These are phyloP conservation scores for Adela reaumurella DNA, from an alignment of 2,888 invertebrate genomes.

Conservation along the genomic window DNA sequence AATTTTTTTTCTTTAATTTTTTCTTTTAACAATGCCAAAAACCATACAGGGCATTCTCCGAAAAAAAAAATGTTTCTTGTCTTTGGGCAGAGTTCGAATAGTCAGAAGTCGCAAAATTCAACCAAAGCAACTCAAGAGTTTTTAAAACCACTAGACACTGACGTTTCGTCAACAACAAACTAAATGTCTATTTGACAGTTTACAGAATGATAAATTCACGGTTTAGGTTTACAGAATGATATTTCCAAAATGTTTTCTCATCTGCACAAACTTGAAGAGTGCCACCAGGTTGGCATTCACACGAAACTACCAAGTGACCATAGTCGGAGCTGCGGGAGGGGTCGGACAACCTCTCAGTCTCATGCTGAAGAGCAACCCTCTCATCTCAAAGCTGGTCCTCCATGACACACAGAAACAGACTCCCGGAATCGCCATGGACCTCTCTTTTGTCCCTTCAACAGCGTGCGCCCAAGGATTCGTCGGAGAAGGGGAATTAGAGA, in stretches of 20 bases:
- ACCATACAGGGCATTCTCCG: no score
- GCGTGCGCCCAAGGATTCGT: slow-evolving; percentile 25
- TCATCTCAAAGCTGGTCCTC: slow-evolving; percentile 56
- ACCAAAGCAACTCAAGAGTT: no score
- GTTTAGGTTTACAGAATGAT: no score
- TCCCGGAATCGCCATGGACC: slow-evolving; percentile 37
- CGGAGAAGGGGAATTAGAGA: slow-evolving; percentile 24
- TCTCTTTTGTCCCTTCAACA: slow-evolving; percentile 41
- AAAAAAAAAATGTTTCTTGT: no score
- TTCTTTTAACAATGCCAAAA: no score
- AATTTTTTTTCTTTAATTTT: no score
- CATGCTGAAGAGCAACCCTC: slow-evolving; percentile 54
- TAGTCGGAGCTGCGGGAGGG: slow-evolving; percentile 40
- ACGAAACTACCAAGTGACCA: slow-evolving; percentile 28
- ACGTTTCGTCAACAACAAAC: no score
- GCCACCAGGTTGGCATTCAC: slow-evolving; percentile 1
- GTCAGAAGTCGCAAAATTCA: no score
- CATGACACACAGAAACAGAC: slow-evolving; percentile 43
- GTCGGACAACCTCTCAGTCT: slow-evolving; percentile 54
- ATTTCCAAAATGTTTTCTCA: slow-evolving; percentile 7
- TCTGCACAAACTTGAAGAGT: not conserved
- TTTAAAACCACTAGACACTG: no score
- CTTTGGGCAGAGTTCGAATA: no score
- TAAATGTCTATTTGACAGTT: no score
- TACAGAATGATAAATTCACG: not conserved